A percentile compares a stretch with the other conserved stretches of the same genome.
phyloP scores from a whole-genome alignment of 2,888 invertebrate genomes.

The Zaprionus obscuricornis region DNA sequence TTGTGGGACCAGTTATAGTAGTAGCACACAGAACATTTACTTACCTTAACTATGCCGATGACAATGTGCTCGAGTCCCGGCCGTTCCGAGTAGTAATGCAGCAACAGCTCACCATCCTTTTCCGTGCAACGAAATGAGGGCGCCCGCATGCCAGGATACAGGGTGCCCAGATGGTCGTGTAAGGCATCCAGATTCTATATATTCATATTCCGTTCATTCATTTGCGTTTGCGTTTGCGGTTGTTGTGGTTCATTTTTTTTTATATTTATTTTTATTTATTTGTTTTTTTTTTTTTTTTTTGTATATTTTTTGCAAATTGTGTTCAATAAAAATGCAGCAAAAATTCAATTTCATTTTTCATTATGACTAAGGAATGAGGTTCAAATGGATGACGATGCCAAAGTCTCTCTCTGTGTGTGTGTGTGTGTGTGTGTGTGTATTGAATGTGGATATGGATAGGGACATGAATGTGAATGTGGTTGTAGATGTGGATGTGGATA shows the following conservation, averaged over 20 bases:
- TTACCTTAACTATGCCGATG: conserved; percentile 97
- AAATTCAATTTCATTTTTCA: conserved; percentile 80
- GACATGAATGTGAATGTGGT: too few relatives aligned
- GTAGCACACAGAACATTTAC: too few relatives aligned
- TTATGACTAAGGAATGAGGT: conserved; percentile 61
- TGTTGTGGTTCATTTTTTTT: conserved; percentile 19
- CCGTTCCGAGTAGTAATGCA: conserved; percentile 98
- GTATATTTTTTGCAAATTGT: conserved; percentile 32
- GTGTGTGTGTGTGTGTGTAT: too few relatives aligned
- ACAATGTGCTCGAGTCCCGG: conserved; percentile 97
- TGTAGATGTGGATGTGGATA: too few relatives aligned
- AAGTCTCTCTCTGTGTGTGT: too few relatives aligned
- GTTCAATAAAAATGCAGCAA: conserved; percentile 52
- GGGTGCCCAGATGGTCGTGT: conserved; percentile 96
- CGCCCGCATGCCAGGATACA: conserved; percentile 97
- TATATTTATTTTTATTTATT: conserved; percentile 41
- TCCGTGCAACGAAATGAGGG: conserved; percentile 98
- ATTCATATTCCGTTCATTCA: neutral
- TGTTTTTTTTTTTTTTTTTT: conserved; percentile 38
- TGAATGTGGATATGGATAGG: too few relatives aligned
- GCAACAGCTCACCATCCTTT: conserved; percentile 93
- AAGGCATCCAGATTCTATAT: conserved; percentile 96
- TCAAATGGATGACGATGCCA: conserved; percentile 39
- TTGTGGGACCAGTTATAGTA: neutral
- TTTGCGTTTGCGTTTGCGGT: too few relatives aligned